Evolutionary conservation across 2,113 vertebrate species (phyloP).

Genomic region (Seriola quinqueradiata): DNA sequence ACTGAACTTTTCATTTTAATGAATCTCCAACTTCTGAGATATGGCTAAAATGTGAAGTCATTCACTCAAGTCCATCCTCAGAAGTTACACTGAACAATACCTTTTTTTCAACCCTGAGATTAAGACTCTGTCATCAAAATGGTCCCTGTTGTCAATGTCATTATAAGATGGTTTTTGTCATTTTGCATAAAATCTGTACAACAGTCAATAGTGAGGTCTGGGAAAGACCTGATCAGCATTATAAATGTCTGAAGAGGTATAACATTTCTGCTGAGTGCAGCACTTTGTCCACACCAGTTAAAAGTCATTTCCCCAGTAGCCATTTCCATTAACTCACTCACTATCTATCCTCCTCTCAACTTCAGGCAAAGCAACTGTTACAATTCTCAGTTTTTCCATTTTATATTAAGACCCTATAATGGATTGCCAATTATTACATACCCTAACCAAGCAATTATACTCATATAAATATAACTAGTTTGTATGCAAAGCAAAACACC

Average conservation of each 20-base stretch:
- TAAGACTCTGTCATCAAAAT: conserved; percentile 33
- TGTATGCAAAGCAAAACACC: conserved; percentile 18
- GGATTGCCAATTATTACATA: conserved; percentile 25
- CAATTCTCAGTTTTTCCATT: conserved; percentile 14
- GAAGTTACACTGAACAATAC: neutral
- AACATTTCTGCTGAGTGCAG: conserved; percentile 64
- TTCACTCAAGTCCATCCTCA: neutral
- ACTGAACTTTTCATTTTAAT: conserved; percentile 11
- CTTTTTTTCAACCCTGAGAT: neutral
- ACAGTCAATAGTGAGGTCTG: conserved; percentile 29
- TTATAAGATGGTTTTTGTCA: conserved; percentile 32
- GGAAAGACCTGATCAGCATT: conserved; percentile 50
- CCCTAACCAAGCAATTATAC: conserved; percentile 10
- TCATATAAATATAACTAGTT: conserved; percentile 1
- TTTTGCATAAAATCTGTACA: conserved; percentile 40
- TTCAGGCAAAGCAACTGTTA: conserved; percentile 28
- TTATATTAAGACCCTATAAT: neutral
- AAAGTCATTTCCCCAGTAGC: conserved; percentile 44
- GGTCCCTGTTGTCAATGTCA: neutral
- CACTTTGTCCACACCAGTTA: conserved; percentile 62
- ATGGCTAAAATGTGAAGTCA: neutral
- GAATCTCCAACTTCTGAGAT: neutral
- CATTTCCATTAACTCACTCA: conserved; percentile 20
- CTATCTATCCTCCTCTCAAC: conserved; percentile 8
- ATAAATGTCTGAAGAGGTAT: conserved; percentile 41